phyloP scores from a whole-genome alignment of 2,888 invertebrate genomes.

The Chrysomela aeneicollis region DNA sequence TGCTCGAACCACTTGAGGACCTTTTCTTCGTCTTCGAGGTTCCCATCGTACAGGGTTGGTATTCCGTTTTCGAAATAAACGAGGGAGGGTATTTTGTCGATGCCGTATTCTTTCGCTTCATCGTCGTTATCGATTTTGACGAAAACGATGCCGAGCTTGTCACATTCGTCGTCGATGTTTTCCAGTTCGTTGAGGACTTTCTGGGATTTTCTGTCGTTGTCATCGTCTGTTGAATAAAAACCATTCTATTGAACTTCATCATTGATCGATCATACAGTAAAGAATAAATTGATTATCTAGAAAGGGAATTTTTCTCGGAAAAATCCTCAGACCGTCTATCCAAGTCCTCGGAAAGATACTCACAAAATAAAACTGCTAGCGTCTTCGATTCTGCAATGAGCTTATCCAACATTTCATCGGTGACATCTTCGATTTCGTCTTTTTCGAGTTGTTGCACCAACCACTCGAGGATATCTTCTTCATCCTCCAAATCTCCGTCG shows the following conservation, averaged over 20 bases:
- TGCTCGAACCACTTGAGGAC: conserved; percentile 86
- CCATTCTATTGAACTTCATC: too few relatives aligned
- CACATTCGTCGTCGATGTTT: conserved; percentile 94
- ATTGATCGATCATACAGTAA: too few relatives aligned
- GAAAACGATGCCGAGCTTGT: conserved; percentile 86
- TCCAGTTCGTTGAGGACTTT: conserved; percentile 87
- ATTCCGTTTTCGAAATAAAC: conserved; percentile 82
- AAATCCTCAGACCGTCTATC: too few relatives aligned
- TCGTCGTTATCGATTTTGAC: conserved; percentile 92
- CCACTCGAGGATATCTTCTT: conserved; percentile 90
- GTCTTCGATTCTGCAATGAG: conserved; percentile 88
- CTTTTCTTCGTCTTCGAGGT: conserved; percentile 88
- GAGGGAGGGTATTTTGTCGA: conserved; percentile 85
- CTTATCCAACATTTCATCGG: conserved; percentile 92
- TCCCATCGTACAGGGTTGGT: conserved; percentile 81
- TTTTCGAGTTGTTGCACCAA: conserved; percentile 85
- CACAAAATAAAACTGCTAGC: conserved; percentile 90
- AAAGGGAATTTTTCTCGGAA: too few relatives aligned
- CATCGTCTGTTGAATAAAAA: conserved; percentile 88
- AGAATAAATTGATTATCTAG: too few relatives aligned
- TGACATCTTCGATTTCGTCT: conserved; percentile 94
- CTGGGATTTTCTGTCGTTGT: conserved; percentile 87
- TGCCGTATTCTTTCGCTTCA: conserved; percentile 90
- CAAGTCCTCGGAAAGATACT: too few relatives aligned
- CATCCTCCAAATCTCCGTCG: conserved; percentile 88